phyloP scores from a whole-genome alignment of 1,140 invertebrate species.

The Archegozetes longisetosus region DNA sequence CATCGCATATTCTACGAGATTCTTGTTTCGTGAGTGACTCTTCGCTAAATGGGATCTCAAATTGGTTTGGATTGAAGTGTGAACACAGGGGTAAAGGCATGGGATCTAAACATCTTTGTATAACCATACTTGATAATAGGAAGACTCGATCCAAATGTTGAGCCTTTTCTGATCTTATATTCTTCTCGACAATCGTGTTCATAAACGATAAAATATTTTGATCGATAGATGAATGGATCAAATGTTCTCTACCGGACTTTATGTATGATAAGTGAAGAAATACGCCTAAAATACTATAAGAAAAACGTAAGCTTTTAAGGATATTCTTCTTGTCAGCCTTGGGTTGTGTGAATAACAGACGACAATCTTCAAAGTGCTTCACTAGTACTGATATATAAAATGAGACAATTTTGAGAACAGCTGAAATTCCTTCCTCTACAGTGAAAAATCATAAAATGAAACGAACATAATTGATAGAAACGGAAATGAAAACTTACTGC shows the following conservation, averaged over 20 bases:
- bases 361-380: not conserved
- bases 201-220: not conserved
- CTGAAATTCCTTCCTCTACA: not conserved
- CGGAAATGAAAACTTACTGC: not conserved
- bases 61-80: not conserved
- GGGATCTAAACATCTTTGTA: slow-evolving; percentile 4
- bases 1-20: not conserved
- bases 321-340: not conserved
- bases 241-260: not conserved
- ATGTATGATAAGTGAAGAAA: not conserved
- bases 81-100: not conserved
- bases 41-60: not conserved
- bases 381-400: not conserved
- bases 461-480: not conserved
- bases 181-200: not conserved
- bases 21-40: not conserved
- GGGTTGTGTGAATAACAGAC: not conserved
- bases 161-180: not conserved
- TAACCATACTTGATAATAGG: not conserved
- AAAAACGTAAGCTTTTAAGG: not conserved
- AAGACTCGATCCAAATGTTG: not conserved
- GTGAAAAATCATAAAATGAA: not conserved
- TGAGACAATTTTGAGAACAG: not conserved
- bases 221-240: not conserved
- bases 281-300: not conserved